A percentile compares a stretch with the other conserved stretches of the same genome.
Conservation (phyloP, 2,888 invertebrate species). For the Tanypteryx hageni region DNA sequence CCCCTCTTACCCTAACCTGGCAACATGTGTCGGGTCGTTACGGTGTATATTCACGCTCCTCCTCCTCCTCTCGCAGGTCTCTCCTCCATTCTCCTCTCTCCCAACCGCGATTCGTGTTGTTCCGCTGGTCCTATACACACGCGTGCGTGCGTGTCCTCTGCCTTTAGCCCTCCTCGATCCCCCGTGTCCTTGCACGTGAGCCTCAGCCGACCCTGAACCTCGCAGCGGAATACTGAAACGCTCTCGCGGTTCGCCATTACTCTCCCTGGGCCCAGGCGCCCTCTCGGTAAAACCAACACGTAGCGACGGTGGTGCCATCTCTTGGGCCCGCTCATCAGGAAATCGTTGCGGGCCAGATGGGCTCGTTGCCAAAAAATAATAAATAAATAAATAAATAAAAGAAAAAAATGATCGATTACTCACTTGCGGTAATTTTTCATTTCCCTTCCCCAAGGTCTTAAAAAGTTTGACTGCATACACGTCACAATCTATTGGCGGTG, state of each 20-base stretch:
- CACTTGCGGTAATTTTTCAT: constrained; percentile 16
- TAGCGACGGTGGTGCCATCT: constrained; percentile 31
- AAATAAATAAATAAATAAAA: neutral
- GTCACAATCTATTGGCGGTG: constrained; percentile 19
- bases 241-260: constrained; percentile 45
- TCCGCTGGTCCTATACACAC: constrained; percentile 47
- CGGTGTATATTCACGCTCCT: constrained; percentile 18
- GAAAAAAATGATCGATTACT: neutral
- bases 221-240: constrained; percentile 48
- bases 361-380: constrained; percentile 2
- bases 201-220: constrained; percentile 52
- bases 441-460: constrained; percentile 6
- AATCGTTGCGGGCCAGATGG: constrained; percentile 23
- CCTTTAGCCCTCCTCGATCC: neutral
- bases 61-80: neutral
- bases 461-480: constrained; percentile 29
- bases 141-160: constrained; percentile 49
- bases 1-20: neutral
- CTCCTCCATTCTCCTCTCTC: neutral
- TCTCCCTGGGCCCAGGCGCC: neutral
- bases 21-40: constrained; percentile 61
- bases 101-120: constrained; percentile 35
- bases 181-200: constrained; percentile 62
- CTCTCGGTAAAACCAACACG: constrained; percentile 25
- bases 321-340: constrained; percentile 26